These are phyloP conservation scores for Lordiphosa andalusiaca DNA, from an alignment of 2,888 invertebrate species.

Conservation along the genomic window DNA sequence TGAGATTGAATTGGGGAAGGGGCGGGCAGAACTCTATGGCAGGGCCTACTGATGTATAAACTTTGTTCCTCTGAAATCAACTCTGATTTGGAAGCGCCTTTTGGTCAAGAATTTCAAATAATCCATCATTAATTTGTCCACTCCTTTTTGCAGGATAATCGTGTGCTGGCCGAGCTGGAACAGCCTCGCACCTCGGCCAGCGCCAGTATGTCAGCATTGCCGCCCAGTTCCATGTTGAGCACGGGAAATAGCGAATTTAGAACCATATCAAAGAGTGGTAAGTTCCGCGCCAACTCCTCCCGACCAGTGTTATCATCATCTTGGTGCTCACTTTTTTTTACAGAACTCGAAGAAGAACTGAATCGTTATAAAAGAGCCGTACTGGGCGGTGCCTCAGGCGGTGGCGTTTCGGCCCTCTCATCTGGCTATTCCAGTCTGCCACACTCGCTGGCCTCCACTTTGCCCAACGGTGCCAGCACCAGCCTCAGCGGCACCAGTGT, in stretches of 20 bases:
- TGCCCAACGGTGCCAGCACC: constrained; percentile 71
- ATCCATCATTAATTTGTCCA: no score
- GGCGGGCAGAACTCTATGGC: not conserved
- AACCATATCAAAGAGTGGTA: constrained; percentile 78
- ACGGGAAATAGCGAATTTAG: constrained; percentile 78
- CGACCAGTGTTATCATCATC: not conserved
- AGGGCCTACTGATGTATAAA: not conserved
- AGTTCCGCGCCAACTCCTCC: constrained; percentile 5
- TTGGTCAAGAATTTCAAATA: no score
- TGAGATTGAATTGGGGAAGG: no score
- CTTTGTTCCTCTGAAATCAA: not conserved
- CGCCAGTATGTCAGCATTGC: constrained; percentile 74
- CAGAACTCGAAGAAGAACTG: constrained; percentile 78
- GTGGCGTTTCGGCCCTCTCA: constrained; percentile 61
- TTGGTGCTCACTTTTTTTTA: not conserved
- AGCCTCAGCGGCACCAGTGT: constrained; percentile 64
- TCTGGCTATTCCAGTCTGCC: constrained; percentile 73
- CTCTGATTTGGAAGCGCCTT: not conserved
- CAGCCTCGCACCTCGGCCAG: constrained; percentile 84
- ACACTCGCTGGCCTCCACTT: constrained; percentile 72
- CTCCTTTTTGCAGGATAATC: constrained; percentile 83
- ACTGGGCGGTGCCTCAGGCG: constrained; percentile 64
- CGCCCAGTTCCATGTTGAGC: constrained; percentile 76
- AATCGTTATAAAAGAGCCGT: constrained; percentile 78
- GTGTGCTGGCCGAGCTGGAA: constrained; percentile 94